Base-by-base conservation (phyloP, 1,140 invertebrate genomes). In the Procambarus virginalis region DNA sequence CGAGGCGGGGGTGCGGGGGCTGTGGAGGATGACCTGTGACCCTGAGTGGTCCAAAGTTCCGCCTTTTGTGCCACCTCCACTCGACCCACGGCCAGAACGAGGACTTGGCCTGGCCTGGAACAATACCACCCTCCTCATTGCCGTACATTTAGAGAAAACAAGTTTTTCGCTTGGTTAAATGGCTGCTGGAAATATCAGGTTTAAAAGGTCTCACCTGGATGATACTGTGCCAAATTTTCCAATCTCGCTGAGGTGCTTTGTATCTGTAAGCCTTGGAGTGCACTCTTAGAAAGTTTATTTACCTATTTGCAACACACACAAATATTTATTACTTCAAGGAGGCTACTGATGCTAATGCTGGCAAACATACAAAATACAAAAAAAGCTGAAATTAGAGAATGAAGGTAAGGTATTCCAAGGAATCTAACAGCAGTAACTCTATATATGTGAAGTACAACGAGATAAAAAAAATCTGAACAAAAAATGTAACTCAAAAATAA, bases 71-170 rank as follows among this genome's bases (percentile, higher is more conserved):
- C 88, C 88, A 82, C 55, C 70, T 80, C 83, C 84, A 58, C 89
- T 85, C 77, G 83, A 81, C 83, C 81, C 83, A 85, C 84, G 83
- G 77, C 89, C 89, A 90, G 68, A 75, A 80, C 83, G 89, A 85
- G 83, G 76, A 75, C 84, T 80, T 90, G 89, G 76, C 84, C 84
- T 85, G 84, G 77, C 89, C 89, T 90, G 89, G 77, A 85, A 90
- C 77, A 86, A 90, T 80, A 90, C 75, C 88, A 86, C 82, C 84
- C 89, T 86, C 84, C 89, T 90, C 89, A 90, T 73, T 90, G 89
- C 89, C 78, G 77, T 6, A 85, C 84, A 75, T 81, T 34, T 22
- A 73, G 51, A 55, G 51, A 70, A 64, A 88, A 80, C 45, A 22
- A 79, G 12, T 64, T 64, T 73, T 73, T 34, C n/a, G 68, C 64